Evolutionary conservation across 2,888 invertebrate genomes (phyloP), one percentile per base, ranked within the genome.

Genomic region (Ametastegia equiseti): DNA sequence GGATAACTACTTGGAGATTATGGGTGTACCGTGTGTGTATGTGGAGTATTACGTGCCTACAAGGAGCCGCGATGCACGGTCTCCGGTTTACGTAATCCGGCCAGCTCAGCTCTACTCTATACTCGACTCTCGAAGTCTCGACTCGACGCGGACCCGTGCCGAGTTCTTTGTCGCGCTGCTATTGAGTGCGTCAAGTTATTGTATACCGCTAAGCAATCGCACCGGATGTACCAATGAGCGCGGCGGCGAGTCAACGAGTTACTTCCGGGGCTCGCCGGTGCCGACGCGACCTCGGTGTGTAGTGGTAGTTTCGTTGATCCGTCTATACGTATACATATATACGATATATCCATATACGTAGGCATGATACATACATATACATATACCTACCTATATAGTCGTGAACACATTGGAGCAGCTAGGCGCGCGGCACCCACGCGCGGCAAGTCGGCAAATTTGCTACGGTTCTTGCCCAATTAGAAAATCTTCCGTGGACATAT

Each of bases 201-300:
- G 87, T 87, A 86, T 87, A 86, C 86, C 82, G 84, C 86, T 84
- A 87, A 83, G 87, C 87, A 86, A 57, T 86, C 86, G 85, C 87
- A 86, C 90, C 91, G 91, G 91, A 91, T 89, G 91, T 90, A 86
- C 86, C 91, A 91, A 91, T 91, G 89, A 91, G 88, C 87, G 85
- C 85, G 87, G 87, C 86, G 86, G 86, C 86, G 85, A 89, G 90
- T 90, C 90, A 91, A 91, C 90, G 89, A 91, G 90, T 85, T 84
- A 88, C 89, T 91, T 91, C 91, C 91, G 91, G 91, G 89, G 89
- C 85, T 84, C 78, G 63, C 19, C 36, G 60, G n/a, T n/a, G n/a
- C n/a, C n/a, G n/a, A n/a, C 13, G 7, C 77, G 39, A 27, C 42
- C 63, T 19, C 50, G 33, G 54, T 27, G 3, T 75, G 19, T 30